phyloP scores from a whole-genome alignment of 2,797 vertebrate species.

The Podargus strigoides region DNA sequence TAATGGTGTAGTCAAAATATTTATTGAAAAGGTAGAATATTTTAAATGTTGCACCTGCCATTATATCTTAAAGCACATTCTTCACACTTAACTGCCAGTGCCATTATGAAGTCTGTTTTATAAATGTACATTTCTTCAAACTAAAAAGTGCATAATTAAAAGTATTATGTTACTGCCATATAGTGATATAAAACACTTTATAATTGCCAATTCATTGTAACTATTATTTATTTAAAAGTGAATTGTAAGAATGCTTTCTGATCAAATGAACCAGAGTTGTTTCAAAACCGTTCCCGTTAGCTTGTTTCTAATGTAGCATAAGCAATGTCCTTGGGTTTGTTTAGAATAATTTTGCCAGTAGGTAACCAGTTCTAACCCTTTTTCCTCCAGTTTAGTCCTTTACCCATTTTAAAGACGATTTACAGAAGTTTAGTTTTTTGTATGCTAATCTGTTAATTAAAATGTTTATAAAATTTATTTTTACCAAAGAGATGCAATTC shows the following conservation, averaged over 20 bases:
- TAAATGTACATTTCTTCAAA: conserved; percentile 74
- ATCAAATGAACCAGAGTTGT: conserved; percentile 72
- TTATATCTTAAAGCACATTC: conserved; percentile 73
- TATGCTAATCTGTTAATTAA: conserved; percentile 99
- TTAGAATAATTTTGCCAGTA: conserved; percentile 74
- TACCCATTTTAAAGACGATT: conserved; percentile 71
- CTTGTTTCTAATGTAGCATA: conserved; percentile 72
- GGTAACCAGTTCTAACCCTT: conserved; percentile 69
- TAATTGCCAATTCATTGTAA: conserved; percentile 81
- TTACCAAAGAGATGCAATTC: conserved; percentile 99
- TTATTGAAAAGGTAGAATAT: conserved; percentile 75
- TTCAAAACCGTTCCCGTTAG: conserved; percentile 58
- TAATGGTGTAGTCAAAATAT: conserved; percentile 74
- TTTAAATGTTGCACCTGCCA: conserved; percentile 72
- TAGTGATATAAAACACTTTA: conserved; percentile 77
- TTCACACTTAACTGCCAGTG: conserved; percentile 79
- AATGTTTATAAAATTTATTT: conserved; percentile 99
- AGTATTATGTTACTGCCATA: conserved; percentile 81
- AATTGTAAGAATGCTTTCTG: conserved; percentile 75
- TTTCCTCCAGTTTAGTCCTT: conserved; percentile 65
- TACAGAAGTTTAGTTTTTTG: conserved; percentile 96
- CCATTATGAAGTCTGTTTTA: conserved; percentile 75
- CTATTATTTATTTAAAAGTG: conserved; percentile 82
- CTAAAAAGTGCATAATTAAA: conserved; percentile 77
- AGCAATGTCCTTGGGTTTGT: conserved; percentile 66